Evolutionary conservation across 2,113 vertebrate genomes (phyloP), one percentile per base, ranked within the genome.

Genomic region (Diadophis punctatus): DNA sequence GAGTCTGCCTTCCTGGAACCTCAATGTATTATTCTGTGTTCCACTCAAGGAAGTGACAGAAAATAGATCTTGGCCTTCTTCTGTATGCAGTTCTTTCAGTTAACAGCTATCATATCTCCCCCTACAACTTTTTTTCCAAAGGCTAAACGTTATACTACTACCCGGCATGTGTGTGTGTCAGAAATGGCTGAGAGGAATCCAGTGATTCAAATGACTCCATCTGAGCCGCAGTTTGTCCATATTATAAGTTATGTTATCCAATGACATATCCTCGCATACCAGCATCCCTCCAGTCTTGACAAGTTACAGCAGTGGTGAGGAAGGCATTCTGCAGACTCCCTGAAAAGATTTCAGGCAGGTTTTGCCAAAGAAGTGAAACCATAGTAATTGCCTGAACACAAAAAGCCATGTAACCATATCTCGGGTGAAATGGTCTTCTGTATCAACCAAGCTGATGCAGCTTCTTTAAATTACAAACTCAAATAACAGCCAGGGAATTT

Each of bases 401-500:
- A 0, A 16, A 92, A n/a, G 27, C n/a, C 30, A 95, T 90, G 87
- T 3, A 8, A 85, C 89, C 68, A 27, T 30, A 88, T 88, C 93
- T 86, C 27, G 85, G 90, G 25, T 30, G 93, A 94, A 53, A 74
- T 74, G 56, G 46, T 90, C 86, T 95, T 87, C 95, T 94, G 48
- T 90, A 96, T 49, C 95, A 95, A 58, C 91, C 7, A 14, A 93
- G 34, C 30, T 87, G 93, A 95, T 58, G 86, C 92, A 92, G 93
- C 91, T 89, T 93, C 94, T 96, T 52, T 89, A 92, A 53, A 89
- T 87, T 84, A 86, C 48, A 88, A 95, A 63, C 53, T 94, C 92
- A 90, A 93, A 86, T n/a, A 90, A 90, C 2, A 90, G n/a, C 46
- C 88, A 92, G 88, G 46, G 51, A 58, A 90, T 90, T 93, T 90